Evolutionary conservation across 2,888 invertebrate species (phyloP).

Genomic region (Sycophila texana): DNA sequence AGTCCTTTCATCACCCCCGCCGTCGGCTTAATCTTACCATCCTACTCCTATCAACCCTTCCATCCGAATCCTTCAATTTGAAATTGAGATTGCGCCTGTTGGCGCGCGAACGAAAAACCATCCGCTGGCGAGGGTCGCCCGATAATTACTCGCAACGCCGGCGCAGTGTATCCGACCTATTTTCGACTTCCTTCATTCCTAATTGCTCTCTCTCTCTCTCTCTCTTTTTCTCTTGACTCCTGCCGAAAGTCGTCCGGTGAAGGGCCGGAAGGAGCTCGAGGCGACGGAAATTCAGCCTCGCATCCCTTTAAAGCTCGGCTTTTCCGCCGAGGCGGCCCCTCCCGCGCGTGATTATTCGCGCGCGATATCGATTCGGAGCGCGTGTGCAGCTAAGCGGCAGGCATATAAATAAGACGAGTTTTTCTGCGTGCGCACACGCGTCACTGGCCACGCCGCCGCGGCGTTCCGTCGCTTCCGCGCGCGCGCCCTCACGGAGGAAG

Average conservation of each 20-base stretch:
- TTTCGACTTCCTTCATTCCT: conserved; percentile 15
- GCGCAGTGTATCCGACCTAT: conserved; percentile 44
- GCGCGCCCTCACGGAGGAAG: too few species aligned
- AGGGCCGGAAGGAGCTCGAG: neutral
- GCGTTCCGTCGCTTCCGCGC: conserved; percentile 10
- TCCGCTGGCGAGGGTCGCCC: conserved; percentile 14
- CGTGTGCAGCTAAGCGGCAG: conserved; percentile 61
- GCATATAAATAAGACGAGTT: conserved; percentile 75
- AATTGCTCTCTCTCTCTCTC: neutral
- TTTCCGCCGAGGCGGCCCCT: neutral
- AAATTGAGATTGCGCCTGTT: conserved; percentile 47
- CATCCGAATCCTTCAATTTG: conserved; percentile 47
- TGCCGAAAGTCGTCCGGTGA: neutral
- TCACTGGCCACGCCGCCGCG: conserved; percentile 72
- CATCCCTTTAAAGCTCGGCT: neutral
- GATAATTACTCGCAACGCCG: conserved; percentile 34
- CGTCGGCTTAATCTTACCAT: conserved; percentile 34
- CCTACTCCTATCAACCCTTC: conserved; percentile 45
- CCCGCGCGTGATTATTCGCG: conserved; percentile 58
- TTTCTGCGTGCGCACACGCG: conserved; percentile 74
- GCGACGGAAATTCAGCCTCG: neutral
- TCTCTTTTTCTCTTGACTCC: neutral
- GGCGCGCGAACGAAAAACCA: conserved; percentile 24
- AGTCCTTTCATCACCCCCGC: conserved; percentile 39
- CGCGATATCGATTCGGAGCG: conserved; percentile 69